phyloP scores from a whole-genome alignment of 2,797 vertebrate species.

The Sternarchorhynchus goeldii region DNA sequence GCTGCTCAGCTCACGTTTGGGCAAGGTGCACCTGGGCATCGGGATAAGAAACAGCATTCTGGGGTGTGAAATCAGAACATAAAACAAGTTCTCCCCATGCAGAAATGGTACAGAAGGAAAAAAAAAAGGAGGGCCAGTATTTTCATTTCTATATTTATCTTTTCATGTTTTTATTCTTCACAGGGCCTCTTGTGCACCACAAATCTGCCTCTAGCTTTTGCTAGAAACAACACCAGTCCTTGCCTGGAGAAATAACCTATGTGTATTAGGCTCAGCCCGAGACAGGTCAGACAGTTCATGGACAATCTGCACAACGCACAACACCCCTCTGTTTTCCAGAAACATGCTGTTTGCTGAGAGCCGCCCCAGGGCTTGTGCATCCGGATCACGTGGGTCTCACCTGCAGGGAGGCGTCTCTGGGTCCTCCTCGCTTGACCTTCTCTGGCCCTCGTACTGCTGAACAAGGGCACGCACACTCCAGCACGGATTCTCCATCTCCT shows the following conservation, averaged over 20 bases:
- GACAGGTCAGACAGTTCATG: neutral
- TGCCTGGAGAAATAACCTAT: neutral
- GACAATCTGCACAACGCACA: neutral
- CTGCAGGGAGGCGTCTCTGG: slow-evolving; percentile 68
- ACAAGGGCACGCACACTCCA: slow-evolving; percentile 92
- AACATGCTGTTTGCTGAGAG: neutral
- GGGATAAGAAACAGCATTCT: too few species aligned
- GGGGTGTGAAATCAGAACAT: too few species aligned
- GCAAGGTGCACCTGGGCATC: slow-evolving; percentile 2
- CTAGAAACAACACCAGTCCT: neutral
- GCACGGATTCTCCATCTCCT: slow-evolving; percentile 82
- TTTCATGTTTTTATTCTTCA: slow-evolving; percentile 34
- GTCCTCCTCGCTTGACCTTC: slow-evolving; percentile 66
- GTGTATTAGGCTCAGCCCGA: neutral
- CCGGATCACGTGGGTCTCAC: slow-evolving; percentile 67
- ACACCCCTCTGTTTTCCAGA: neutral
- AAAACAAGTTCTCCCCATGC: neutral
- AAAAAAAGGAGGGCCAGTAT: neutral
- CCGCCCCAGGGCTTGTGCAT: too few species aligned
- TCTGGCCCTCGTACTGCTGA: slow-evolving; percentile 90
- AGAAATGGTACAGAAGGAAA: neutral
- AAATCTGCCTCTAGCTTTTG: neutral
- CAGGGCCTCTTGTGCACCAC: neutral
- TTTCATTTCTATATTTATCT: neutral
- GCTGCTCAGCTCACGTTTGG: slow-evolving; percentile 11